A percentile compares a stretch with the other conserved stretches of the same genome.
phyloP scores from a whole-genome alignment of 35 echinoderm and acorn worm genomes.

The Holothuria glaberrima region DNA sequence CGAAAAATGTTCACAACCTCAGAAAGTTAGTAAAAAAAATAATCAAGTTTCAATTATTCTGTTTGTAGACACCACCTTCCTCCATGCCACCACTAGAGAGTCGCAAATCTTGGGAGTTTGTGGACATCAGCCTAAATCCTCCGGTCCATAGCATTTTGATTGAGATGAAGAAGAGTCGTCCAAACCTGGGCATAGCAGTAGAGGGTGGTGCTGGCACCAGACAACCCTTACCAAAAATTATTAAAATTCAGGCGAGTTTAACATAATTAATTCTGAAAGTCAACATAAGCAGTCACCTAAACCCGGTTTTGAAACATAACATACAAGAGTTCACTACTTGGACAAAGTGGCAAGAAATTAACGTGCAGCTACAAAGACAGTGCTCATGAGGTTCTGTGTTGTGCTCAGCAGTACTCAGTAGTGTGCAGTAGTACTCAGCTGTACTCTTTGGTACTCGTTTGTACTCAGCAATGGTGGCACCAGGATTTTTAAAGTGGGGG shows the following conservation, averaged over 20 bases:
- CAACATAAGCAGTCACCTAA: not conserved
- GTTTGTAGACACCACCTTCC: not conserved
- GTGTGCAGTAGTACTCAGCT: too few species aligned
- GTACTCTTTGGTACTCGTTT: too few species aligned
- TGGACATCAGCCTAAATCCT: not conserved
- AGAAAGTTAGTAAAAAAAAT: too few species aligned
- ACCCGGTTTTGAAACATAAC: too few species aligned
- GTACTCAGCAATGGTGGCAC: too few species aligned
- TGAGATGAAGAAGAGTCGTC: slow-evolving; percentile 74
- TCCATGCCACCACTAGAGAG: not conserved
- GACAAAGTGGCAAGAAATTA: too few species aligned
- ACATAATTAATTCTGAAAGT: not conserved
- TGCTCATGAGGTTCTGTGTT: too few species aligned
- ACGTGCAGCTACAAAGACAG: too few species aligned
- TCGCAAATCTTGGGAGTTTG: slow-evolving; percentile 32
- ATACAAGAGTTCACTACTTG: too few species aligned
- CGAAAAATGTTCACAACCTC: too few species aligned
- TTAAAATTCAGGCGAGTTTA: slow-evolving; percentile 85
- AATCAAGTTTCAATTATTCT: not conserved
- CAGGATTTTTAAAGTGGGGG: too few species aligned
- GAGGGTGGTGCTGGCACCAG: slow-evolving; percentile 87
- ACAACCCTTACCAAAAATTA: slow-evolving; percentile 92
- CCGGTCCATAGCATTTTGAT: slow-evolving; percentile 22
- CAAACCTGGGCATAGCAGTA: slow-evolving; percentile 88
- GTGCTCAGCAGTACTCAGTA: too few species aligned